Conservation (phyloP, 1,140 invertebrate species). For the Oryctes rhinoceros region DNA sequence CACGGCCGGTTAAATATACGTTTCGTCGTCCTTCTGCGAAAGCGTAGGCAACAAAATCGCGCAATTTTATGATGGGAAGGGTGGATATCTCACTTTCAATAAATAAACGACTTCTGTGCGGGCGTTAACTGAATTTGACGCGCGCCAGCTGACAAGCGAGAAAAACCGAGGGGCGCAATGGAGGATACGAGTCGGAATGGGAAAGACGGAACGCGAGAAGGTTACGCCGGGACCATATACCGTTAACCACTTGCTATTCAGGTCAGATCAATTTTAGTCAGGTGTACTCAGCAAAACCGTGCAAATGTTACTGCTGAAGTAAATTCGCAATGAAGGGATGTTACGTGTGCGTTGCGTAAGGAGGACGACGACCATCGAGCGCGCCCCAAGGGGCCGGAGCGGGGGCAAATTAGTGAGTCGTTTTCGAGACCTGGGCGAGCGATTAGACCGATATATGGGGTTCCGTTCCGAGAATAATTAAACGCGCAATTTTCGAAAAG, state of each 20-base stretch:
- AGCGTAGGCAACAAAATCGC: background rate
- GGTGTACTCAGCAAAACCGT: conserved; percentile 13
- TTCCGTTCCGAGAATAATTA: conserved; percentile 21
- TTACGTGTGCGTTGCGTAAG: background rate
- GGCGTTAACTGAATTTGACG: conserved; percentile 12
- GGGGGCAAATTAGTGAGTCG: conserved; percentile 20
- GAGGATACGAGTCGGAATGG: background rate
- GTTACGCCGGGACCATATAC: background rate
- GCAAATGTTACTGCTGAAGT: conserved; percentile 11
- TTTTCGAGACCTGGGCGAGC: conserved; percentile 20
- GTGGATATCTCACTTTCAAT: conserved; percentile 18
- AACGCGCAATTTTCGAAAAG: conserved; percentile 23
- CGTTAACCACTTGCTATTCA: background rate
- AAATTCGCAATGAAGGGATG: conserved; percentile 18
- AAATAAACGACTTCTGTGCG: conserved; percentile 21
- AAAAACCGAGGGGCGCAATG: background rate
- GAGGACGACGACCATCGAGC: background rate
- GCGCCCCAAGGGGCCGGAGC: background rate
- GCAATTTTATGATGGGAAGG: background rate
- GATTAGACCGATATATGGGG: conserved; percentile 34
- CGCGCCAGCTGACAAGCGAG: background rate
- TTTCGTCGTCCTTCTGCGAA: background rate
- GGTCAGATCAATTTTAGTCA: conserved; percentile 21
- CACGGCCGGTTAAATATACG: background rate
- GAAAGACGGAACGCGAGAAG: background rate